These are phyloP conservation scores for Drosophila maculinotata DNA, from an alignment of 2,888 invertebrate genomes.

Conservation along the genomic window DNA sequence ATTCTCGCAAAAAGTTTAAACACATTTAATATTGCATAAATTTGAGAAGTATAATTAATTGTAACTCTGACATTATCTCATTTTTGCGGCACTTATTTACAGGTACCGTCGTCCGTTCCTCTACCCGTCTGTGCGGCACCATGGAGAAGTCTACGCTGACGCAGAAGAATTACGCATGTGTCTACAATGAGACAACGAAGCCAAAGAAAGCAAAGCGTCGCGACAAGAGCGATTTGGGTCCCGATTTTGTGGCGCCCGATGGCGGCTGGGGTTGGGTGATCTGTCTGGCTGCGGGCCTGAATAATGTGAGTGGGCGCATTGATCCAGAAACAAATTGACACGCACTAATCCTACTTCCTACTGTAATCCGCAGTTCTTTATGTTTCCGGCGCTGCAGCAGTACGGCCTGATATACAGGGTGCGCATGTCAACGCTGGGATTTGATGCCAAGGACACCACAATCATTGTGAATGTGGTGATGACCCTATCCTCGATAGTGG, in stretches of 20 bases:
- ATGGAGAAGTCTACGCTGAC: constrained; percentile 73
- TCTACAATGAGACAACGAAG: constrained; percentile 82
- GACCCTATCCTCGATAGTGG: constrained; percentile 89
- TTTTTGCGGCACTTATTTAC: neutral
- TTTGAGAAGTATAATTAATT: no score
- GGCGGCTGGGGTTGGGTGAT: constrained; percentile 92
- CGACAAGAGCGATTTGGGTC: constrained; percentile 84
- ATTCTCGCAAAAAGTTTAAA: no score
- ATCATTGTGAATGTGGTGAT: constrained; percentile 90
- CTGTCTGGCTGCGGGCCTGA: constrained; percentile 89
- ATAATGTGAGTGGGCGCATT: constrained; percentile 87
- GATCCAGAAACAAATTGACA: neutral
- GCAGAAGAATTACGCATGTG: constrained; percentile 71
- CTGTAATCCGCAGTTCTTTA: constrained; percentile 87
- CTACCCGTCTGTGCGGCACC: no score
- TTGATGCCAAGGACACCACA: constrained; percentile 89
- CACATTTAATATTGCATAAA: no score
- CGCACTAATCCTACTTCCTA: neutral
- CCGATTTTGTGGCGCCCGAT: constrained; percentile 89
- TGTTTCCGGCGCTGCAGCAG: constrained; percentile 89
- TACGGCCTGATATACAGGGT: constrained; percentile 90
- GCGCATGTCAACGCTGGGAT: constrained; percentile 87
- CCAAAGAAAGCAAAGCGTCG: constrained; percentile 85
- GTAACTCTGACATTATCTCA: no score
- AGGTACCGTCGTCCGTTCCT: no score